These are phyloP conservation scores for Benitochromis conjunctus DNA, from an alignment of 2,113 vertebrate genomes.

Conservation along the genomic window DNA sequence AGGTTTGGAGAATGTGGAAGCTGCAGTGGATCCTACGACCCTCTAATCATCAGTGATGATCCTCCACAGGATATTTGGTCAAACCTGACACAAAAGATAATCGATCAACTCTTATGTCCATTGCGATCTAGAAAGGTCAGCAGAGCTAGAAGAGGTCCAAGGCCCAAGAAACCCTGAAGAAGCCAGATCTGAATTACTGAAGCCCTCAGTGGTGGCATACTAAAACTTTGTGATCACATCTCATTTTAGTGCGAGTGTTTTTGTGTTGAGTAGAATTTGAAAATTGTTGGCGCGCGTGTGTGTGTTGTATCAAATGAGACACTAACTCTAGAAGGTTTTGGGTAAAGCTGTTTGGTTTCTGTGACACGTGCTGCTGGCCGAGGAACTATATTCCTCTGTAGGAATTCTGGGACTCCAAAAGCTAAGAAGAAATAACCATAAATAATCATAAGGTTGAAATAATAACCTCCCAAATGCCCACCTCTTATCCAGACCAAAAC, in stretches of 20 bases:
- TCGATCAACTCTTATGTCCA: not conserved
- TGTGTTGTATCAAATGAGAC: conserved; percentile 30
- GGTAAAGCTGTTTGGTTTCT: conserved; percentile 68
- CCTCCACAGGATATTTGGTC: not conserved
- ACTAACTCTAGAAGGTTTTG: conserved; percentile 60
- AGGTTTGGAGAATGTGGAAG: not conserved
- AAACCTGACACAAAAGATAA: not conserved
- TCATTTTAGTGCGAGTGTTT: not conserved
- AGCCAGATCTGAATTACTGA: not conserved
- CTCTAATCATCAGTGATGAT: not conserved
- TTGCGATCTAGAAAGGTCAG: not conserved
- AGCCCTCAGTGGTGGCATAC: not conserved
- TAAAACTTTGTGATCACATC: not conserved
- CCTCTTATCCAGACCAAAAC: not conserved
- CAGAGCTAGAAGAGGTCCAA: not conserved
- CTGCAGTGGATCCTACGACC: not conserved
- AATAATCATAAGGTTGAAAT: not conserved
- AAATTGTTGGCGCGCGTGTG: not conserved
- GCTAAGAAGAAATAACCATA: not conserved
- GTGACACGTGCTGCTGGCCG: conserved; percentile 71
- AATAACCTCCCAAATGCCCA: not conserved
- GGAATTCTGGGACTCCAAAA: conserved; percentile 73
- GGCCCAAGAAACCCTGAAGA: not conserved
- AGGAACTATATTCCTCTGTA: conserved; percentile 73
- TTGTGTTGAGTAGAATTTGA: not conserved